Base-by-base conservation (phyloP, 2,113 vertebrate genomes). In the Erinaceus europaeus region DNA sequence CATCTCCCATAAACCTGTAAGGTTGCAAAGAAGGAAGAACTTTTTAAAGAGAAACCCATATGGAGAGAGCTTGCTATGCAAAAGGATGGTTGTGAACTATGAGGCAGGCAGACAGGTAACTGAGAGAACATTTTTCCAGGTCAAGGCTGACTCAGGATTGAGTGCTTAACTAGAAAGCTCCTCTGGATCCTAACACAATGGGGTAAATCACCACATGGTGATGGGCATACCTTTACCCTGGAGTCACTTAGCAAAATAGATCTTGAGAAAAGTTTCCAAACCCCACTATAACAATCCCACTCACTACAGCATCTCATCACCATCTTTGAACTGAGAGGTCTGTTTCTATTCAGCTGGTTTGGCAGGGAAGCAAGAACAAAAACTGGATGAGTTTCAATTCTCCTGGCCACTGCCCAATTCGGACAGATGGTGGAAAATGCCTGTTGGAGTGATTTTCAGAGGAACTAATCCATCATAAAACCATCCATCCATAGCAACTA, bases 341-440 rank as follows among this genome's bases (percentile, higher is more conserved):
- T 88, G 72, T 72, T 86, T 81, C 71, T 2, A 0, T 7, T 82
- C 38, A 46, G 42, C 15, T 29, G 42, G 53, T 77, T 72, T 75
- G 89, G 76, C 29, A 53, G 73, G 74, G 50, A 78, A 61, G 53
- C 67, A 53, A 88, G 59, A 57, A 74, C 44, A 89, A 8, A 53
- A 83, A 25, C 50, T 21, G 42, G 34, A 13, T 46, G 68, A 94
- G 59, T 79, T 67, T 73, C 42, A 90, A 9, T 72, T 83, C 53
- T 86, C 55, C 27, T 6, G 7, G 32, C 65, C 73, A 78, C n/a
- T 14, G 18, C 17, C 50, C 7, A 46, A 42, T 74, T 69, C 3
- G 17, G 78, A 52, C 85, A 92, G 90, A 93, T 55, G 74, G 50
- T 89, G 46, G 73, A 87, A 93, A 92, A 77, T 40, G 25, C 73